Percentiles rank a stretch among this genome's conserved stretches.
phyloP scores from a whole-genome alignment of 2,113 vertebrate species.

The Nestor notabilis region DNA sequence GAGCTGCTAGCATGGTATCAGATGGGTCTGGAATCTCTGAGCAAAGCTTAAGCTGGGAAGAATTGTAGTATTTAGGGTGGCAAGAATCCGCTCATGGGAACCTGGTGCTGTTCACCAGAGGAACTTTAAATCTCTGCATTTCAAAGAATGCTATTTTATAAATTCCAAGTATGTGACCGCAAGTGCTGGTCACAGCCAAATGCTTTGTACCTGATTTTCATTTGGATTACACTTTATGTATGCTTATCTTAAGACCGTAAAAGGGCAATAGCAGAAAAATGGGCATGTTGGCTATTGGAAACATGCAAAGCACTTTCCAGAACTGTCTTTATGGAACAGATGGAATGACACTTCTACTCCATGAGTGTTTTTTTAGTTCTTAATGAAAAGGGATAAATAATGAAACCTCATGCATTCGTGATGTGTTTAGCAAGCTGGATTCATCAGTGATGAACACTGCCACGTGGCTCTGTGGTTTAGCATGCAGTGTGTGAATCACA shows the following conservation, averaged over 20 bases:
- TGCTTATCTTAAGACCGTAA: neutral
- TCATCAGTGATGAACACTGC: neutral
- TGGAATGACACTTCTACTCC: neutral
- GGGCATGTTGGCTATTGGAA: neutral
- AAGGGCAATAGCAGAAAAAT: neutral
- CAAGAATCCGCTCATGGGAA: neutral
- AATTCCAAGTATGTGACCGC: fast-evolving
- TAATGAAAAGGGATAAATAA: neutral
- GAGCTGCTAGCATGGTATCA: neutral
- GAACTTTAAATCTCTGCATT: neutral
- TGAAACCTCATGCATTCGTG: fast-evolving
- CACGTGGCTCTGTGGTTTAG: neutral
- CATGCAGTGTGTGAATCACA: neutral
- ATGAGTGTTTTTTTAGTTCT: neutral
- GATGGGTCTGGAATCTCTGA: neutral
- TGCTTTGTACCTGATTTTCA: neutral
- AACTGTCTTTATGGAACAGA: neutral
- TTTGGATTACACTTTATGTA: neutral
- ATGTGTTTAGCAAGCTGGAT: neutral
- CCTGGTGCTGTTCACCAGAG: neutral
- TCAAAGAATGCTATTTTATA: neutral
- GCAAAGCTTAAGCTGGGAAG: neutral
- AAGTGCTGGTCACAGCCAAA: neutral
- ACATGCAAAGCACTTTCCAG: neutral
- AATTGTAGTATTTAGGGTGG: fast-evolving